A percentile compares a stretch with the other conserved stretches of the same genome.
Conservation (phyloP, 2,113 vertebrate genomes). For the Calidris pygmaea region DNA sequence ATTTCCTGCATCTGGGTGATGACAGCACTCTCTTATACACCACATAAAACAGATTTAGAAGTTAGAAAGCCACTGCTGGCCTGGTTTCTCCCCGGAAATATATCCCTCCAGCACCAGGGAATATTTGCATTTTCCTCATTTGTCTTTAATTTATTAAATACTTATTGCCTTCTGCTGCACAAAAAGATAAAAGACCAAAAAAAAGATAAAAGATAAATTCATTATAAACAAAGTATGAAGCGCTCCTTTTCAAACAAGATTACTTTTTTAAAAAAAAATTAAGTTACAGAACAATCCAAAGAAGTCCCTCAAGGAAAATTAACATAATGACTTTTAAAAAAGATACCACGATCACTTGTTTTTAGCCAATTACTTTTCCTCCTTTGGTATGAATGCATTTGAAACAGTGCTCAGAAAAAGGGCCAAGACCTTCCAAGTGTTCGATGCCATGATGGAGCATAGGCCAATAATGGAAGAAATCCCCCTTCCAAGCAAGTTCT, state of each 20-base stretch:
- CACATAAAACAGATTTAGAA: slow-evolving; percentile 60
- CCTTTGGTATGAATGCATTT: neutral
- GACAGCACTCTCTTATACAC: slow-evolving; percentile 62
- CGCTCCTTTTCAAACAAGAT: neutral
- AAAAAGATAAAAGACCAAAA: neutral
- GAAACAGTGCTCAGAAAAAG: neutral
- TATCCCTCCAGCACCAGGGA: neutral
- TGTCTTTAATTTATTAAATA: neutral
- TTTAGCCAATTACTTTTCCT: slow-evolving; percentile 26
- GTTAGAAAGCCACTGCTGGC: slow-evolving; percentile 17
- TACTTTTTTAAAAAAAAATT: neutral
- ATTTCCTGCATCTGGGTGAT: slow-evolving; percentile 69
- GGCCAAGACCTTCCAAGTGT: slow-evolving; percentile 14
- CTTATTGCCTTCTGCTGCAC: neutral
- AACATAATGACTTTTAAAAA: neutral
- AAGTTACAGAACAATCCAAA: neutral
- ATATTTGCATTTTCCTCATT: slow-evolving; percentile 13
- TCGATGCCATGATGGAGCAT: neutral
- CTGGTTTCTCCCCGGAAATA: slow-evolving; percentile 50
- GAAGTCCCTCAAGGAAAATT: slow-evolving; percentile 13
- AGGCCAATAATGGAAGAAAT: slow-evolving; percentile 1
- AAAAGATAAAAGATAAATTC: neutral
- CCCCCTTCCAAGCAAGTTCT: neutral
- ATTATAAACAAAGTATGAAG: neutral
- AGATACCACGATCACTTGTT: neutral